Evolutionary conservation across 2,888 invertebrate species (phyloP).

Genomic region (Eledone cirrhosa): DNA sequence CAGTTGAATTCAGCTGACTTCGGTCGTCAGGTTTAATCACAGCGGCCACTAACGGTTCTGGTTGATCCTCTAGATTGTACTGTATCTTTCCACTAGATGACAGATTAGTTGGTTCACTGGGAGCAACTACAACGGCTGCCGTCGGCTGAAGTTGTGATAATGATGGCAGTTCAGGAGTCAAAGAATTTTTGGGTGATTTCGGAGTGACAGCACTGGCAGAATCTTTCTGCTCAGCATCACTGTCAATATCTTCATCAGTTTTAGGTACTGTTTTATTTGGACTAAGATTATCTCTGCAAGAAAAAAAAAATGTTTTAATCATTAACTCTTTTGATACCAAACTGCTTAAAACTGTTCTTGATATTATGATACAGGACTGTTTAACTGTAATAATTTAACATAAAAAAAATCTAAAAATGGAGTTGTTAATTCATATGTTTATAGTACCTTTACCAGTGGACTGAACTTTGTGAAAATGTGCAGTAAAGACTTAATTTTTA

Average conservation of each 20-base stretch:
- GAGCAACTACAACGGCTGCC: slow-evolving; percentile 31
- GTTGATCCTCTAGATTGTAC: slow-evolving; percentile 46
- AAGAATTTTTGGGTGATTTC: slow-evolving; percentile 32
- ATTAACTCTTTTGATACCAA: background rate
- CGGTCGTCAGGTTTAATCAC: slow-evolving; percentile 37
- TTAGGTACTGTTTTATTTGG: slow-evolving; percentile 1
- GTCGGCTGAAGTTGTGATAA: slow-evolving; percentile 23
- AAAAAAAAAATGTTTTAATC: background rate
- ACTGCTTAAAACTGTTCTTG: too few relatives aligned
- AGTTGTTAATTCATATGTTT: too few relatives aligned
- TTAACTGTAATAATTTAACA: too few relatives aligned
- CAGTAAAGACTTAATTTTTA: too few relatives aligned
- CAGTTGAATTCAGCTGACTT: background rate
- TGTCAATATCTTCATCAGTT: slow-evolving; percentile 15
- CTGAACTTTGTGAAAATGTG: too few relatives aligned
- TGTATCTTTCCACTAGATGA: slow-evolving; percentile 40
- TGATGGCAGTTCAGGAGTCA: slow-evolving; percentile 13
- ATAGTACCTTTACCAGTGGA: too few relatives aligned
- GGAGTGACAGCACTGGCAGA: slow-evolving; percentile 30
- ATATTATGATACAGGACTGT: too few relatives aligned
- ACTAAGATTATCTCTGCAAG: slow-evolving; percentile 5
- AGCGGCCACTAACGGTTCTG: slow-evolving; percentile 42
- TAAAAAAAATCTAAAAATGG: too few relatives aligned
- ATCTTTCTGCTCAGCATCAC: slow-evolving; percentile 31
- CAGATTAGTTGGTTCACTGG: slow-evolving; percentile 36